Evolutionary conservation across 2,797 vertebrate species (phyloP).

Genomic region (Bryconaethiops microstoma): DNA sequence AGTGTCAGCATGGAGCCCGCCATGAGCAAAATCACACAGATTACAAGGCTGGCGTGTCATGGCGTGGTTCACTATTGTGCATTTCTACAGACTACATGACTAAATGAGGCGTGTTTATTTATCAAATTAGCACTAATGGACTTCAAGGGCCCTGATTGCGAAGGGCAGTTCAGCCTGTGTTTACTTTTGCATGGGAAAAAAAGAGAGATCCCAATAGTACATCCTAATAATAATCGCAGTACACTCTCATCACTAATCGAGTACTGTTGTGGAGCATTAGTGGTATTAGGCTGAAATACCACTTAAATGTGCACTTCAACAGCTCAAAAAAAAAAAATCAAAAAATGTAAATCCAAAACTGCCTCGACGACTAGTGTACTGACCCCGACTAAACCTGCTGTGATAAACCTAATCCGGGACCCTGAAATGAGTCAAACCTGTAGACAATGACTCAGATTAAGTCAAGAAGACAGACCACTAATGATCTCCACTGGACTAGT

Average conservation of each 20-base stretch:
- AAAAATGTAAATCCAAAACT: background rate
- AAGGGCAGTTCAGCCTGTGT: slow-evolving; percentile 47
- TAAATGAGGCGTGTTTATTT: slow-evolving; percentile 52
- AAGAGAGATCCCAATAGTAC: slow-evolving; percentile 30
- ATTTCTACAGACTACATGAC: slow-evolving; percentile 23
- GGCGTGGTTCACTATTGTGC: slow-evolving; percentile 2
- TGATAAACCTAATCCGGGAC: no score
- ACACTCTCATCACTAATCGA: slow-evolving; percentile 34
- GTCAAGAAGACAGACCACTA: no score
- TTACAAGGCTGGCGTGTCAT: slow-evolving; percentile 38
- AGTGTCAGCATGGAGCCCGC: slow-evolving; percentile 44
- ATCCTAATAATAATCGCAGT: slow-evolving; percentile 34
- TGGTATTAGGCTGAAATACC: slow-evolving; percentile 30
- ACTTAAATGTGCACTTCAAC: slow-evolving; percentile 31
- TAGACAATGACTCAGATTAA: no score
- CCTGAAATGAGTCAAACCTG: no score
- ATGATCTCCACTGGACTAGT: no score
- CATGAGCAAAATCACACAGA: slow-evolving; percentile 43
- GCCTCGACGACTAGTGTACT: no score
- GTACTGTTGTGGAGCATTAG: slow-evolving; percentile 35
- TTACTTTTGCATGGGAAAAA: slow-evolving; percentile 46
- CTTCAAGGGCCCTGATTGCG: slow-evolving; percentile 43
- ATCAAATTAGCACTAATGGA: slow-evolving; percentile 56
- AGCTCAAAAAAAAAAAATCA: background rate
- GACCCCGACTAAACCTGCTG: no score